Base-by-base conservation (phyloP, 1,140 invertebrate species). In the Drosophila trapezifrons region DNA sequence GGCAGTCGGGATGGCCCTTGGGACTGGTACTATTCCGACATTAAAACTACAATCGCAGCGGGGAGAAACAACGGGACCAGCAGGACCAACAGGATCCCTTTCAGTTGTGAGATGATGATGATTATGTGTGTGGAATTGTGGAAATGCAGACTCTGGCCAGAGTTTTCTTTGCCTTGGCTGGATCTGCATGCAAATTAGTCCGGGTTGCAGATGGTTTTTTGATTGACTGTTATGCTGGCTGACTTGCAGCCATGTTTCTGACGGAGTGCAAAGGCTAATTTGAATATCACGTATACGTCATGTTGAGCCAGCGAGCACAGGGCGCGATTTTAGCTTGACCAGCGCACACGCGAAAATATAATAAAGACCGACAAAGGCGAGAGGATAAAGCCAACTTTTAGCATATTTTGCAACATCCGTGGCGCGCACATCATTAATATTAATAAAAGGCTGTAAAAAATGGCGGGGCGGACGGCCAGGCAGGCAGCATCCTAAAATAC, bases 361-460 rank as follows among this genome's bases (percentile, higher is more conserved):
- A 43, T 63, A 25, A 22, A 25, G 29, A 15, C 54, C 37, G 37
- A 71, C 49, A 71, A 40, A 69, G 40, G 38, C 37, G 40, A 18
- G 64, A 42, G 22, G 20, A 35, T 40, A 57, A 64, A 65, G 47
- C 54, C 57, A 60, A 58, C 35, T 58, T 70, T 49, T 18, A 67
- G 63, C 47, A 80, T 66, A 85, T 85, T 78, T 80, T 76, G 46
- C 49, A 73, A 65, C 60, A 69, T 62, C 69, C 77, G 62, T 59
- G 58, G 37, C 54, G 37, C 49, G 80, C 77, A 84, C 67, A 80
- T 78, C 84, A 89, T 89, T 89, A 89, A 89, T 89, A 89, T 90
- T 89, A 84, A 84, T 87, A 85, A 89, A 79, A 78, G 76, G 60
- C 76, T 70, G 64, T 59, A 82, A 62, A 87, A 86, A 87, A 79